These are phyloP conservation scores for Takifugu ocellatus DNA, from an alignment of 2,797 vertebrate species.

Conservation along the genomic window DNA sequence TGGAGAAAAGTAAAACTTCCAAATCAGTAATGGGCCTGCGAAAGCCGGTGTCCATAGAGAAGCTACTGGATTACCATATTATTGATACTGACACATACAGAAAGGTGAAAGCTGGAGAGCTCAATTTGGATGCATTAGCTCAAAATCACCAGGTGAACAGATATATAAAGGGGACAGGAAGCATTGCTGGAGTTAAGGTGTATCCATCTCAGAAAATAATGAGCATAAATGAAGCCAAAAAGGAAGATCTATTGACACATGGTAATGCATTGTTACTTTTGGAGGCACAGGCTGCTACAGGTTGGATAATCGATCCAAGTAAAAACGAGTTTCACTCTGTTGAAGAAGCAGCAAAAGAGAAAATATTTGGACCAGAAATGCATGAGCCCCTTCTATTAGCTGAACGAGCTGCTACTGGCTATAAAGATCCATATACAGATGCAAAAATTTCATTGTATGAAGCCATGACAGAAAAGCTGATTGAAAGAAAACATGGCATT, in stretches of 20 bases:
- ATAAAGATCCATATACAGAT: slow-evolving; percentile 69
- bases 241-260: slow-evolving; percentile 58
- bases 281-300: slow-evolving; percentile 76
- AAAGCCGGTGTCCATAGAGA: slow-evolving; percentile 77
- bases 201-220: slow-evolving; percentile 63
- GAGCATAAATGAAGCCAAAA: slow-evolving; percentile 70
- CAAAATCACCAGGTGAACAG: slow-evolving; percentile 71
- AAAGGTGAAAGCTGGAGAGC: slow-evolving; percentile 74
- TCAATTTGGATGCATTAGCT: slow-evolving; percentile 71
- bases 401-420: slow-evolving; percentile 70
- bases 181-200: slow-evolving; percentile 76
- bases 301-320: slow-evolving; percentile 72
- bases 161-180: slow-evolving; percentile 82
- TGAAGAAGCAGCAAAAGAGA: slow-evolving; percentile 65
- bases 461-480: slow-evolving; percentile 66
- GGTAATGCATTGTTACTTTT: slow-evolving; percentile 66
- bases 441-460: slow-evolving; percentile 70
- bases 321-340: slow-evolving; percentile 63
- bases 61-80: slow-evolving; percentile 82
- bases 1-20: slow-evolving; percentile 54
- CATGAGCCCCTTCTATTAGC: slow-evolving; percentile 68
- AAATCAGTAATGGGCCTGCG: slow-evolving; percentile 74
- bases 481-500: slow-evolving; percentile 58
- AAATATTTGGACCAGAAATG: slow-evolving; percentile 68
- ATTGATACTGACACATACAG: slow-evolving; percentile 80